Conservation (phyloP, 2,888 invertebrate genomes). For the Nomada ruficornis region DNA sequence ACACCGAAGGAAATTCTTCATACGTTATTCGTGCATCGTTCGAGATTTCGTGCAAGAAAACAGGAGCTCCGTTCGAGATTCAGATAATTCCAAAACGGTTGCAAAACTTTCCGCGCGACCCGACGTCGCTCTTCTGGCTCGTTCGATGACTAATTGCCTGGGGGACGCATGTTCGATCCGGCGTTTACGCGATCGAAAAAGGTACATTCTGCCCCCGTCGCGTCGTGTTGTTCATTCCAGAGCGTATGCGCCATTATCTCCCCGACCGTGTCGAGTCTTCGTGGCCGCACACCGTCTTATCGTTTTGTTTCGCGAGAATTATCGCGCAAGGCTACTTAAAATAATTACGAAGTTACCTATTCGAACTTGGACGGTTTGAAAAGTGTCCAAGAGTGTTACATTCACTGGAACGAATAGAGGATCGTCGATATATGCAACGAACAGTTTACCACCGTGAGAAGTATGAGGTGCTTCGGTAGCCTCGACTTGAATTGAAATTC, state of each 20-base stretch:
- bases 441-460: neutral
- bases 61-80: slow-evolving; percentile 21
- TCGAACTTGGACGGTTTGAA: neutral
- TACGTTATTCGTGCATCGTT: neutral
- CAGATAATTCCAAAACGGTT: slow-evolving; percentile 30
- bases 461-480: neutral
- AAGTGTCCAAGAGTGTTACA: neutral
- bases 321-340: neutral
- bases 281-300: slow-evolving; percentile 3
- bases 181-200: neutral
- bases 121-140: neutral
- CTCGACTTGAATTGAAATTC: slow-evolving; percentile 4
- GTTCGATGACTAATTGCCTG: neutral
- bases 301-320: slow-evolving; percentile 10
- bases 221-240: neutral
- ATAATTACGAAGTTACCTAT: slow-evolving; percentile 7
- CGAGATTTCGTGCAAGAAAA: slow-evolving; percentile 35
- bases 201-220: neutral
- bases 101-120: slow-evolving; percentile 51
- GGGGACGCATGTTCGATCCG: neutral
- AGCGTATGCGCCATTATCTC: neutral
- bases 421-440: neutral
- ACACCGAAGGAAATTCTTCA: neutral
- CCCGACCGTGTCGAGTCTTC: neutral
- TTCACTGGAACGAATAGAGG: neutral